Evolutionary conservation across 2,797 vertebrate genomes (phyloP), one percentile per base, ranked within the genome.

Genomic region (Carapus acus): DNA sequence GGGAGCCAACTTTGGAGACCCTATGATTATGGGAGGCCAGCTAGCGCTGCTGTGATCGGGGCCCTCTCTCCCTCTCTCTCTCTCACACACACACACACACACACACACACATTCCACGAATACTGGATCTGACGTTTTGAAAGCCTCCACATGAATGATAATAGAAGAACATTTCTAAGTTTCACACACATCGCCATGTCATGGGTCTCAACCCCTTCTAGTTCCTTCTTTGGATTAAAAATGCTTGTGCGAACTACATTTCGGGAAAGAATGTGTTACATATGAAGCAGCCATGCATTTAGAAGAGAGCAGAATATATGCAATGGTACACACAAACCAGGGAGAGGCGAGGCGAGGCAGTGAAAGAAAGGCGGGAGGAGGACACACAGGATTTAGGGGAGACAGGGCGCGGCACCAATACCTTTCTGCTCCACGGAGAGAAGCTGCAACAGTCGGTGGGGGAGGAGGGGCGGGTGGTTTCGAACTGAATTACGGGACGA

Each of bases 371-470:
- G 58, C 34, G 33, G 34, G 14, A 36, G 64, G 48, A 65, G 66
- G 46, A 50, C 46, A 1, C 2, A 21, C n/a, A n/a, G n/a, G n/a
- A n/a, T n/a, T n/a, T n/a, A n/a, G n/a, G n/a, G 33, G n/a, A 40
- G n/a, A 11, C 11, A 37, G 39, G 16, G n/a, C 19, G 29, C 20
- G 77, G 76, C n/a, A 87, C 77, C 85, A 90, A 85, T 98, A 98
- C 96, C 94, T 98, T 97, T 97, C 92, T 93, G 91, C 91, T 98
- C 94, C 95, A 94, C 69, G 93, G 93, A 79, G 93, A 88, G 89
- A 97, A 92, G 88, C 88, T 91, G 88, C 96, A 98, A 92, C 96
- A 98, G 86, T 97, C 93, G 86, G 89, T 87, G 74, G 93, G 93
- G 88, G 94, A 96, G 82, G 91, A 89, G 80, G 93, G 91, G 80